A percentile compares a stretch with the other conserved stretches of the same genome.
phyloP scores from a whole-genome alignment of 2,797 vertebrate genomes.

The Macropus fuliginosus region DNA sequence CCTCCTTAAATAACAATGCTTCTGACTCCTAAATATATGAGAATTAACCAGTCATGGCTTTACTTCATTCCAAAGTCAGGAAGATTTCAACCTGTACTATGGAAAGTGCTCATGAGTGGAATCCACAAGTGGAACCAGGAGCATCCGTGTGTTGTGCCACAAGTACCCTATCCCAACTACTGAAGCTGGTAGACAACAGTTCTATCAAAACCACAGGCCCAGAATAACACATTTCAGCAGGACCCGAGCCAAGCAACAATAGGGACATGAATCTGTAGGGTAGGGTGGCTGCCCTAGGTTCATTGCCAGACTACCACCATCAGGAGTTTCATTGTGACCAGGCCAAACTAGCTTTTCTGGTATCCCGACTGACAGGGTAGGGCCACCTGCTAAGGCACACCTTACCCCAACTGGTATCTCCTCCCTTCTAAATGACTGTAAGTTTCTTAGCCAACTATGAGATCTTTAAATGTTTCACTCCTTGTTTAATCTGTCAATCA shows the following conservation, averaged over 20 bases:
- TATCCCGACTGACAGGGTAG: background rate
- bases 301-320: background rate
- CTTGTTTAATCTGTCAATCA: background rate
- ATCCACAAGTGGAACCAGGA: background rate
- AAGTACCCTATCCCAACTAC: background rate
- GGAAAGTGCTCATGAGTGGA: background rate
- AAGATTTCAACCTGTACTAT: background rate
- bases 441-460: background rate
- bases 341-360: background rate
- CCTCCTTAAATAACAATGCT: background rate
- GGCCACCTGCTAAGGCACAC: background rate
- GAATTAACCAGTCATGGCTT: background rate
- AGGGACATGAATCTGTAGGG: background rate
- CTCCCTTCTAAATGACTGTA: background rate
- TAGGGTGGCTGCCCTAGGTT: background rate
- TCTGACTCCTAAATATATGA: background rate
- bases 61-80: background rate
- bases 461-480: background rate
- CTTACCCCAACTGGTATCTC: background rate
- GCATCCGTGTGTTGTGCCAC: background rate
- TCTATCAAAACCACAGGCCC: background rate
- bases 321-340: background rate
- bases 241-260: background rate
- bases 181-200: background rate
- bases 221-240: background rate